A percentile compares a stretch with the other conserved stretches of the same genome.
phyloP scores from a whole-genome alignment of 2,888 invertebrate species.

The Xylota sylvarum region DNA sequence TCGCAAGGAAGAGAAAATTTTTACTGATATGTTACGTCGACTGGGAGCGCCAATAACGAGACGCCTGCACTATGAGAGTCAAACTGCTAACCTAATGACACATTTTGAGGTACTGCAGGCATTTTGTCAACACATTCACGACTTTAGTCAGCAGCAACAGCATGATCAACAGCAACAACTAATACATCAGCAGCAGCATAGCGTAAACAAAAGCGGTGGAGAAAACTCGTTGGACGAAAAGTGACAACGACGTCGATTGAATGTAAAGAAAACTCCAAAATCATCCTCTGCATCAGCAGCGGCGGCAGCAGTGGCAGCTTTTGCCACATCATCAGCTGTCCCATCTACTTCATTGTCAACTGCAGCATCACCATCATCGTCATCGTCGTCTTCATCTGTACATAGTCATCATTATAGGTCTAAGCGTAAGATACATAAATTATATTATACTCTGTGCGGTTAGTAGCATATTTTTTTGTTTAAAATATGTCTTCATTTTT shows the following conservation, averaged over 20 bases:
- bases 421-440: conserved; percentile 84
- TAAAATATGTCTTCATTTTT: conserved; percentile 56
- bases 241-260: conserved; percentile 84
- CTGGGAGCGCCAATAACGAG: conserved; percentile 89
- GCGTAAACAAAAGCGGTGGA: conserved; percentile 75
- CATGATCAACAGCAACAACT: conserved; percentile 78
- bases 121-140: conserved; percentile 86
- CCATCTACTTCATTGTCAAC: conserved; percentile 78
- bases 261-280: conserved; percentile 80
- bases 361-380: conserved; percentile 70
- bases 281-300: conserved; percentile 67
- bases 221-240: conserved; percentile 82
- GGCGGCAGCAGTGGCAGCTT: conserved; percentile 75
- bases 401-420: conserved; percentile 78
- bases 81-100: conserved; percentile 87
- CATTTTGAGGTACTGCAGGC: conserved; percentile 92
- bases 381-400: conserved; percentile 79
- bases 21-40: conserved; percentile 88
- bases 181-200: conserved; percentile 78
- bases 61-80: conserved; percentile 87
- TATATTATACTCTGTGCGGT: conserved; percentile 84
- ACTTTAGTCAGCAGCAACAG: conserved; percentile 81
- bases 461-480: conserved; percentile 78
- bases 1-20: conserved; percentile 91
- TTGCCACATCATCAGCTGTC: conserved; percentile 80